phyloP scores from a whole-genome alignment of 1,140 invertebrate genomes.

The Brevipalpus yothersi region DNA sequence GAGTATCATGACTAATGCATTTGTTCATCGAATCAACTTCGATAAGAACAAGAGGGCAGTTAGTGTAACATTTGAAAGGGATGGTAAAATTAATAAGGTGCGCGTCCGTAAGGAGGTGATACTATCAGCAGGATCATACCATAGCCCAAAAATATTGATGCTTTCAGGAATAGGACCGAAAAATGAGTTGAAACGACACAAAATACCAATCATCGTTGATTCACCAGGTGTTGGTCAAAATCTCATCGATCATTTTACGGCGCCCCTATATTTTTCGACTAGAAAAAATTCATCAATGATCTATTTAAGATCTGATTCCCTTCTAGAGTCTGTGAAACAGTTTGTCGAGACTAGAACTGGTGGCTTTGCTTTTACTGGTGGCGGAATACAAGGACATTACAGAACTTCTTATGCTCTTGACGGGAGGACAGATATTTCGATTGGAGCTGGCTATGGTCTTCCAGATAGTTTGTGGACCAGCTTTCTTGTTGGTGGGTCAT shows the following conservation, averaged over 20 bases:
- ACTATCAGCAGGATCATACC: slow-evolving; percentile 56
- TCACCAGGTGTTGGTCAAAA: slow-evolving; percentile 21
- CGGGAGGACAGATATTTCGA: too few species aligned
- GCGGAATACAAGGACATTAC: too few species aligned
- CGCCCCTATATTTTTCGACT: too few species aligned
- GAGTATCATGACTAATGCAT: slow-evolving; percentile 52
- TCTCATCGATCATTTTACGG: slow-evolving; percentile 20
- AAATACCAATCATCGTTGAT: slow-evolving; percentile 19
- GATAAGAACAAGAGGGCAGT: slow-evolving; percentile 50
- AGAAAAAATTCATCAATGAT: too few species aligned
- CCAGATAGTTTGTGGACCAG: too few species aligned
- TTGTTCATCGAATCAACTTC: slow-evolving; percentile 54
- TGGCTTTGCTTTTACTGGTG: too few species aligned
- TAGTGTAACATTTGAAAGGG: slow-evolving; percentile 46
- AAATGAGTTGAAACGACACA: not conserved
- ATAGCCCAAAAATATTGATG: slow-evolving; percentile 71
- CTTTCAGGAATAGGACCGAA: slow-evolving; percentile 61
- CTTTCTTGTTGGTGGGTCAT: too few species aligned
- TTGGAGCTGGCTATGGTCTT: too few species aligned
- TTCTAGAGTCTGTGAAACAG: too few species aligned
- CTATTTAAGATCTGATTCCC: too few species aligned
- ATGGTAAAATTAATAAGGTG: slow-evolving; percentile 35
- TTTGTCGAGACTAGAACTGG: too few species aligned
- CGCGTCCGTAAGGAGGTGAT: slow-evolving; percentile 58
- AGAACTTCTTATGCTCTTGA: too few species aligned